These are phyloP conservation scores for Carterocephalus palaemon DNA, from an alignment of 2,888 invertebrate species.

Conservation along the genomic window DNA sequence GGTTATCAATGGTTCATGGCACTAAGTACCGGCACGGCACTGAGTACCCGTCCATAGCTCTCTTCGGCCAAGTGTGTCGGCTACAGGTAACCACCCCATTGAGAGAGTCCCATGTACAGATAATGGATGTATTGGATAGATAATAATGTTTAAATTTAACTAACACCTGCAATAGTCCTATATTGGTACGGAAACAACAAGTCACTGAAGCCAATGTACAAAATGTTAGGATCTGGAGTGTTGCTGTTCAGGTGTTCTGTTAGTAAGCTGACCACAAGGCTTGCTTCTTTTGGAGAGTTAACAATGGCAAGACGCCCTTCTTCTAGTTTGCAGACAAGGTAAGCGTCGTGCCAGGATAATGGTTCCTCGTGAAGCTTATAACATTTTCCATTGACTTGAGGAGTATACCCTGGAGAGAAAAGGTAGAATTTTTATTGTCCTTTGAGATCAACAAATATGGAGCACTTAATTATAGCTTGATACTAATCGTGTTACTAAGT, in stretches of 20 bases:
- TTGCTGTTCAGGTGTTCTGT: constrained; percentile 43
- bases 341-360: constrained; percentile 50
- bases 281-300: constrained; percentile 49
- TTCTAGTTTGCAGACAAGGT: constrained; percentile 44
- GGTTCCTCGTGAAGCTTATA: constrained; percentile 51
- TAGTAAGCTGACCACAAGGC: constrained; percentile 42
- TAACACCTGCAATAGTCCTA: constrained; percentile 49
- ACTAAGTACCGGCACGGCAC: too few relatives aligned
- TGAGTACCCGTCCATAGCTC: too few relatives aligned
- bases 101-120: too few relatives aligned
- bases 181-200: constrained; percentile 52
- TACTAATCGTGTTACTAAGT: too few relatives aligned
- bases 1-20: too few relatives aligned
- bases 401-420: constrained; percentile 39
- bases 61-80: too few relatives aligned
- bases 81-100: too few relatives aligned
- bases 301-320: constrained; percentile 47
- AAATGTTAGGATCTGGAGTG: constrained; percentile 46
- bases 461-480: too few relatives aligned
- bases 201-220: constrained; percentile 52
- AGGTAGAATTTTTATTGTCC: too few relatives aligned
- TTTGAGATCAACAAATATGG: too few relatives aligned
- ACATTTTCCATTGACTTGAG: constrained; percentile 43
- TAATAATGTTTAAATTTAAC: too few relatives aligned
- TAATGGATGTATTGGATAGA: too few relatives aligned